phyloP scores from a whole-genome alignment of 2,797 vertebrate genomes.

The Taeniopygia guttata region DNA sequence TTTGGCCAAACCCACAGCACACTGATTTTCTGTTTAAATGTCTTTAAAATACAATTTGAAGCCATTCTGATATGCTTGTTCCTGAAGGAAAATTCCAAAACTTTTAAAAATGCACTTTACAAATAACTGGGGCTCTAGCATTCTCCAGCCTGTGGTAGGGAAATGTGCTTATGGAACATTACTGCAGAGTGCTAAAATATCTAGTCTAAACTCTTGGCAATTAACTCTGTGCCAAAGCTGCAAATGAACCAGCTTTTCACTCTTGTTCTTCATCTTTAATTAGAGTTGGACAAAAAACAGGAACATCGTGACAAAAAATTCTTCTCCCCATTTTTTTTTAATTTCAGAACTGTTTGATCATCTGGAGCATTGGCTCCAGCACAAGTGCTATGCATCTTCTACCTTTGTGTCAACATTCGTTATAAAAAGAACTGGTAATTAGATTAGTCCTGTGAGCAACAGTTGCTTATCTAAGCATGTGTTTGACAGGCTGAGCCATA shows the following conservation, averaged over 20 bases:
- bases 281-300: conserved; percentile 56
- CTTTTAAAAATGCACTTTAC: background rate
- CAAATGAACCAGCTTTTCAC: conserved; percentile 38
- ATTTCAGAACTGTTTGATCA: conserved; percentile 43
- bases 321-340: background rate
- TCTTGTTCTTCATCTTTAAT: conserved; percentile 52
- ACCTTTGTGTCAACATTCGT: conserved; percentile 43
- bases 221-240: conserved; percentile 23
- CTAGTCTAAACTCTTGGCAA: conserved; percentile 38
- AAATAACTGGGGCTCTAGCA: background rate
- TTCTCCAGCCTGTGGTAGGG: background rate
- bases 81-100: background rate
- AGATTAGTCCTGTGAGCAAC: conserved; percentile 47
- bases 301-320: conserved; percentile 53
- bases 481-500: conserved; percentile 56
- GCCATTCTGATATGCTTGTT: background rate
- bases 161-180: background rate
- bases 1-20: background rate
- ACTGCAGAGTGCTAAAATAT: background rate
- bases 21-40: background rate
- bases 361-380: conserved; percentile 48
- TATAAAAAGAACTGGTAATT: conserved; percentile 59
- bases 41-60: background rate
- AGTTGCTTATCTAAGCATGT: conserved; percentile 50
- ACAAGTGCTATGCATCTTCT: conserved; percentile 30